A percentile compares a stretch with the other conserved stretches of the same genome.
Evolutionary conservation across 1,140 invertebrate genomes (phyloP).

Genomic region (Amphibalanus amphitrite): DNA sequence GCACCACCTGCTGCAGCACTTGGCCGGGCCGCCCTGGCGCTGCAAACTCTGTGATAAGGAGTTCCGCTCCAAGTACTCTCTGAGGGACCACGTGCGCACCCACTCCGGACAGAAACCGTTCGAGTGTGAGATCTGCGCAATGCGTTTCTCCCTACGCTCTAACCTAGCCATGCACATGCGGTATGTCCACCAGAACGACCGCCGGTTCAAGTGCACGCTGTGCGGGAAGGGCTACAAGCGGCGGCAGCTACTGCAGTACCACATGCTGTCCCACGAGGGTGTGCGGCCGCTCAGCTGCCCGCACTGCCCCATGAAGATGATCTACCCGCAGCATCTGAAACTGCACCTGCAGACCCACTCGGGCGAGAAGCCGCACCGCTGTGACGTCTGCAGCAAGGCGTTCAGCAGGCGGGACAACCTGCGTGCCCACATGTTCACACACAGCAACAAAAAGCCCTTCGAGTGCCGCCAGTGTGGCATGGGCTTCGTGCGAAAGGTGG

Average conservation of each 20-base stretch:
- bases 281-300: conserved; percentile 55
- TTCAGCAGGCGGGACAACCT: conserved; percentile 67
- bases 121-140: conserved; percentile 27
- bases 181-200: conserved; percentile 57
- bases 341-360: conserved; percentile 62
- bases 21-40: background rate
- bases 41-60: conserved; percentile 39
- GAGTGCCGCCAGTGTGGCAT: conserved; percentile 60
- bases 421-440: conserved; percentile 64
- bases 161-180: conserved; percentile 38
- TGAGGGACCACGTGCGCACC: conserved; percentile 55
- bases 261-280: conserved; percentile 62
- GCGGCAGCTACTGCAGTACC: conserved; percentile 52
- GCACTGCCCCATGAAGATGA: conserved; percentile 53
- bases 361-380: conserved; percentile 55
- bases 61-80: conserved; percentile 48
- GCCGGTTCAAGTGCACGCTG: conserved; percentile 29
- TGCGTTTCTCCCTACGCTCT: conserved; percentile 23
- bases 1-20: background rate
- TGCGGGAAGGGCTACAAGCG: conserved; percentile 58
- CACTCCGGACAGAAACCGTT: conserved; percentile 44
- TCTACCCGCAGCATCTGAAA: conserved; percentile 65
- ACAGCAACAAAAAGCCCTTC: conserved; percentile 70
- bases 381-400: conserved; percentile 68
- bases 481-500: conserved; percentile 57